Base-by-base conservation (phyloP, 2,888 invertebrate genomes). In the Aromia moschata region DNA sequence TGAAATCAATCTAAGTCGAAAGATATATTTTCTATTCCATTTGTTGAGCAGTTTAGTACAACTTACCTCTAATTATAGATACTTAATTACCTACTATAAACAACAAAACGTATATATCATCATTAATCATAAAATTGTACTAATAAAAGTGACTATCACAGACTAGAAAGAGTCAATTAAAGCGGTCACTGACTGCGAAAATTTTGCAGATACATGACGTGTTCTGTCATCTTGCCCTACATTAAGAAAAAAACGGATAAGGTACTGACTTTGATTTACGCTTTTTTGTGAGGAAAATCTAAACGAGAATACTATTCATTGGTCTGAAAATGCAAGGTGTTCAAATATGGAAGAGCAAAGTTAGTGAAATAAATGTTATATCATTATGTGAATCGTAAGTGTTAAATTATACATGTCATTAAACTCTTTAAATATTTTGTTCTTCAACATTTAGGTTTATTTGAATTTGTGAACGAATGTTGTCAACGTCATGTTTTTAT, bases 91-190 rank as follows among this genome's bases (percentile, higher is more conserved):
- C 2, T 36, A 31, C 17, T 36, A 49, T 37, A 49, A 38, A 49
- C 38, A 49, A 49, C 49, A 16, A 49, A 49, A 38, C 18, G 11
- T 40, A 43, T 25, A 44, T n/a, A n/a, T n/a, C n/a, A n/a, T 44
- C 20, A 49, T 49, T 38, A 17, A 47, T 47, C n/a, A n/a, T n/a
- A n/a, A n/a, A 47, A 49, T 49, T 49, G 49, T 38, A 49, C 49
- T 49, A 49, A 49, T 49, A 41, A 56, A 55, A 62, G 56, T 17
- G 54, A 62, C 62, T 65, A 65, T 65, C 65, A 65, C 65, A 65
- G 62, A 60, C 57, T 55, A 55, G 65, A 65, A 65, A 61, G 40
- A 49, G 41, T 59, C 37, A 52, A 64, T 55, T 18, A 41, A 47
- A 47, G 40, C 40, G 15, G 4, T 44, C 0, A 38, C 38, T 25